Percentiles rank a stretch among this genome's conserved stretches.
Evolutionary conservation across 2,113 vertebrate genomes (phyloP).

Genomic region (Leucosticte australis): DNA sequence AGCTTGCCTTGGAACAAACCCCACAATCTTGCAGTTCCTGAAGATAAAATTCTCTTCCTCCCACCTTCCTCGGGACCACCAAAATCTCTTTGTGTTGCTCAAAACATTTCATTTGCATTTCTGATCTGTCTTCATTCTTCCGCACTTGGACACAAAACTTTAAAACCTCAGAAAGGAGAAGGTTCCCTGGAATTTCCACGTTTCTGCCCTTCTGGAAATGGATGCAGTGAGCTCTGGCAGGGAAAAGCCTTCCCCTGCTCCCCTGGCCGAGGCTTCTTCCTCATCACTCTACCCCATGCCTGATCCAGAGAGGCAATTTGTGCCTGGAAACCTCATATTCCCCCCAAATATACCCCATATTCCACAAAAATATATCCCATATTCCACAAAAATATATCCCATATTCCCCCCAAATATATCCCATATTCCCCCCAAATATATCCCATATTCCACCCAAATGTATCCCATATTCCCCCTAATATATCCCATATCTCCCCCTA

Average conservation of each 20-base stretch:
- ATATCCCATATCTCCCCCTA: not conserved
- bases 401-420: not conserved
- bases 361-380: accelerated
- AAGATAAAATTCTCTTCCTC: slow-evolving; percentile 39
- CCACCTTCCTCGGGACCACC: not conserved
- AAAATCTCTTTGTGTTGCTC: slow-evolving; percentile 26
- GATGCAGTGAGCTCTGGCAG: not conserved
- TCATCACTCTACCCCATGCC: not conserved
- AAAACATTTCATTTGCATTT: slow-evolving; percentile 45
- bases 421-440: not conserved
- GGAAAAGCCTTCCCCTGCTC: not conserved
- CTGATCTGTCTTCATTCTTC: slow-evolving; percentile 4
- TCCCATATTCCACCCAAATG: not conserved
- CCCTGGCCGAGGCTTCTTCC: accelerated
- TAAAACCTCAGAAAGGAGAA: not conserved
- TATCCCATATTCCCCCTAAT: too few relatives aligned
- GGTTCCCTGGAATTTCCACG: not conserved
- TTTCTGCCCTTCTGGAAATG: not conserved
- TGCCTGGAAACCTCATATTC: not conserved
- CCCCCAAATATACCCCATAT: not conserved
- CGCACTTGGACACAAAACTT: not conserved
- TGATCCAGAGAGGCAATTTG: not conserved
- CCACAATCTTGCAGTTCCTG: not conserved
- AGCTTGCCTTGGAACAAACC: slow-evolving; percentile 30
- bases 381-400: accelerated